phyloP scores from a whole-genome alignment of 2,113 vertebrate genomes.

The Ceuthmochares aereus region DNA sequence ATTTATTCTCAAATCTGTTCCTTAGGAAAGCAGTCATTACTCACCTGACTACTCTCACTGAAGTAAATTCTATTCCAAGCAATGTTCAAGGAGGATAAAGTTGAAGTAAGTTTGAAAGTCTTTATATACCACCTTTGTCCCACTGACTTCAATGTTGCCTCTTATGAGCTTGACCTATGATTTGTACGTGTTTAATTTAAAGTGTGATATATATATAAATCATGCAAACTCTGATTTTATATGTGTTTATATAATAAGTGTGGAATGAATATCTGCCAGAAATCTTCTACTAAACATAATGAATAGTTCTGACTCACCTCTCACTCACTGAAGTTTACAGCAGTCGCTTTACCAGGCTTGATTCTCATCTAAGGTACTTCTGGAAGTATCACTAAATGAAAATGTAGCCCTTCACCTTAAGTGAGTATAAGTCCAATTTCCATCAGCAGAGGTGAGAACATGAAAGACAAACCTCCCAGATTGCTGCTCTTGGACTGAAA shows the following conservation, averaged over 20 bases:
- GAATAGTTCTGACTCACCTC: background rate
- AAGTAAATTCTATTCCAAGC: background rate
- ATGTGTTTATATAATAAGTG: conserved; percentile 17
- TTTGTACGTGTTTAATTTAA: conserved; percentile 68
- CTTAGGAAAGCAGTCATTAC: background rate
- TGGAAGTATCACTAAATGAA: background rate
- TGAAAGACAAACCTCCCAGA: background rate
- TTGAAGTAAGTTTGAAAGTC: background rate
- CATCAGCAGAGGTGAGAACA: background rate
- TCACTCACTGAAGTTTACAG: background rate
- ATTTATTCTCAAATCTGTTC: background rate
- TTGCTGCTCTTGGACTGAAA: background rate
- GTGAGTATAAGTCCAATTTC: background rate
- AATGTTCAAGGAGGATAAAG: background rate
- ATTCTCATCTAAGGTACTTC: background rate
- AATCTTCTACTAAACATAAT: background rate
- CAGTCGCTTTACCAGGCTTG: background rate
- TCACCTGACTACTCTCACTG: background rate
- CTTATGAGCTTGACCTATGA: conserved; percentile 58
- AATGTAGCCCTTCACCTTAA: background rate
- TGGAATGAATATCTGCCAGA: background rate
- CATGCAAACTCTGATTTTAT: conserved; percentile 24
- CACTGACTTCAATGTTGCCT: background rate
- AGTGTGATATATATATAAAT: background rate
- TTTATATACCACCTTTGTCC: background rate